A percentile compares a stretch with the other conserved stretches of the same genome.
Conservation (phyloP, 2,113 vertebrate genomes). For the Phylloscopus whistleri region DNA sequence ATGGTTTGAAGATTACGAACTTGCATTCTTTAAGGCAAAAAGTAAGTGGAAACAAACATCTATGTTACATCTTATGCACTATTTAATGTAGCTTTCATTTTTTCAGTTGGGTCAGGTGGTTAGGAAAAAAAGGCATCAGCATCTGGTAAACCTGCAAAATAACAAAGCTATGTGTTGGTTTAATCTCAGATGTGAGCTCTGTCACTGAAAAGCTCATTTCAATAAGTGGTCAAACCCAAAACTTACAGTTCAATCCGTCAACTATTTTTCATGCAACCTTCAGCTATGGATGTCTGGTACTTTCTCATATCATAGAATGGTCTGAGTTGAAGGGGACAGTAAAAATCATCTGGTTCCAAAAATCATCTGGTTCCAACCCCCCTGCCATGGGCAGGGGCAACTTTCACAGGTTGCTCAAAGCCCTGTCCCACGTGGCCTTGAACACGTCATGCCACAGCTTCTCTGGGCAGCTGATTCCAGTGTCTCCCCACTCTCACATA, state of each 20-base stretch:
- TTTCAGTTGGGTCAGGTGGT: neutral
- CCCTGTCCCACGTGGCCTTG: neutral
- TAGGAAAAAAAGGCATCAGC: neutral
- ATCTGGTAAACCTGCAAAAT: neutral
- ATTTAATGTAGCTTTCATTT: neutral
- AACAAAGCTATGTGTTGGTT: neutral
- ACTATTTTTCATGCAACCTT: neutral
- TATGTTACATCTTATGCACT: neutral
- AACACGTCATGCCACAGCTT: neutral
- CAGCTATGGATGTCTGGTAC: neutral
- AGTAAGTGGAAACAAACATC: neutral
- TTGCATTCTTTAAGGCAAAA: neutral
- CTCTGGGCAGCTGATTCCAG: neutral
- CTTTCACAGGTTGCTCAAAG: neutral
- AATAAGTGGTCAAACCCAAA: neutral
- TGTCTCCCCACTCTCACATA: neutral
- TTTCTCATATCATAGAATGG: neutral
- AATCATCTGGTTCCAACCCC: neutral
- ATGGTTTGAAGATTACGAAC: neutral
- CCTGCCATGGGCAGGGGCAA: neutral
- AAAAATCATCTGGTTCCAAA: neutral
- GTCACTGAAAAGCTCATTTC: neutral
- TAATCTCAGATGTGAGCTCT: fast-evolving
- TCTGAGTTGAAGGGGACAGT: neutral
- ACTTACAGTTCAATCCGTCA: neutral